A percentile compares a stretch with the other conserved stretches of the same genome.
These are phyloP conservation scores for Ormia ochracea DNA, from an alignment of 2,888 invertebrate species.

Conservation along the genomic window DNA sequence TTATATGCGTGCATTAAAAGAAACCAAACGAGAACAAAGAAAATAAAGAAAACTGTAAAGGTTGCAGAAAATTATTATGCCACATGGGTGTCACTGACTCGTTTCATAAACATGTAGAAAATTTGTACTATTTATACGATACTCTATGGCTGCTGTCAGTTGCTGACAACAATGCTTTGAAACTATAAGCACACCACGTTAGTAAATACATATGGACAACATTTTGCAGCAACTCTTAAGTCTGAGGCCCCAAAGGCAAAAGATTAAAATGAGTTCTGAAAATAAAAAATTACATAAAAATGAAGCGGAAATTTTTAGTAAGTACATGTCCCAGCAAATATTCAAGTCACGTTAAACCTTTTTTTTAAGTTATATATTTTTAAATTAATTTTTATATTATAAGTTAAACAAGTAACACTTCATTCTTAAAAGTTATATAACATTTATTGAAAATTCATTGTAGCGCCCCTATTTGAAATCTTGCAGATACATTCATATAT, in stretches of 20 bases:
- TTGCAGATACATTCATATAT: too few species aligned
- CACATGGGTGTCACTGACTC: conserved; percentile 49
- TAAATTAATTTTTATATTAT: too few species aligned
- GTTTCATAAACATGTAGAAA: conserved; percentile 45
- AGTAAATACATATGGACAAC: not conserved
- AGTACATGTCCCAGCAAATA: not conserved
- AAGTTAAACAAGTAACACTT: too few species aligned
- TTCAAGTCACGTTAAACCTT: too few species aligned
- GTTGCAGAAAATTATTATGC: conserved; percentile 53
- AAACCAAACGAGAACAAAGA: not conserved
- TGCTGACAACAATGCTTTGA: conserved; percentile 37
- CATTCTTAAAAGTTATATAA: too few species aligned
- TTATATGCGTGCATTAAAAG: not conserved
- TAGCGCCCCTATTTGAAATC: too few species aligned
- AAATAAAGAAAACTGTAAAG: conserved; percentile 21
- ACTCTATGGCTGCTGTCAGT: conserved; percentile 53
- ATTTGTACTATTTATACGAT: conserved; percentile 40
- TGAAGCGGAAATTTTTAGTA: not conserved
- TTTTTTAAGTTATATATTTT: too few species aligned
- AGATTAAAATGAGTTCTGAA: not conserved
- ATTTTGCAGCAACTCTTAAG: not conserved
- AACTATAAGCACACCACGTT: conserved; percentile 32
- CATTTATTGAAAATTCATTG: too few species aligned
- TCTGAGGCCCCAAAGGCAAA: conserved; percentile 6
- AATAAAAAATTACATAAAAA: not conserved